Base-by-base conservation (phyloP, 2,888 invertebrate genomes). In the Mactromeris polynyma region DNA sequence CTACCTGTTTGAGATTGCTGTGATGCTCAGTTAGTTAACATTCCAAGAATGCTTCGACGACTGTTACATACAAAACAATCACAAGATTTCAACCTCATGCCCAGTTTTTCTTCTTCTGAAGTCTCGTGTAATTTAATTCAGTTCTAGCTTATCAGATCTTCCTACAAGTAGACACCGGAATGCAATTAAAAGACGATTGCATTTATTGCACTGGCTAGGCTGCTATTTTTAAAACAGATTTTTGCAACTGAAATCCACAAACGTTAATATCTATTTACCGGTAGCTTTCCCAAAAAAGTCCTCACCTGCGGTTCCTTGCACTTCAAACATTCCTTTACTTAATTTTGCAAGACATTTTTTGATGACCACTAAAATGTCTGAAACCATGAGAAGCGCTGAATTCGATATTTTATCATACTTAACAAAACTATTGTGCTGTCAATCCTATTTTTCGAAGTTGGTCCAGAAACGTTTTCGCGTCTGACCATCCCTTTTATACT, bases 1-100 rank as follows among this genome's bases (percentile, higher is more conserved):
- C 58, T 64, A 64, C 58, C 58, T 64, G 58, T 64, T 64, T 1
- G 4, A 11, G 26, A n/a, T 64, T 64, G n/a, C 58, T 26, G 9
- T 64, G 26, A 64, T 64, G 58, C 58, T 64, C 26, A 9, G 58
- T 64, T n/a, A 64, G n/a, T 64, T 64, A 64, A 64, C 58, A 64
- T 64, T 64, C 58, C 58, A 2, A 4, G 58, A n/a, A 64, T 64
- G 2, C n/a, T 11, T 26, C 26, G 4, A 64, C 58, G 58, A 26
- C 58, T 64, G 58, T 64, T 3, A 64, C 58, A 64, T 64, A n/a
- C 58, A 64, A 64, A 64, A 64, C 58, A 64, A 58, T 26, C 26
- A n/a, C 58, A 64, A 26, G 7, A 26, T 64, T 64, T 58, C n/a
- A 64, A 64, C 58, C 58, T n/a, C 11, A 64, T 64, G 58, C 26